These are phyloP conservation scores for Melanitta fusca DNA, from an alignment of 2,797 vertebrate genomes.

Conservation along the genomic window DNA sequence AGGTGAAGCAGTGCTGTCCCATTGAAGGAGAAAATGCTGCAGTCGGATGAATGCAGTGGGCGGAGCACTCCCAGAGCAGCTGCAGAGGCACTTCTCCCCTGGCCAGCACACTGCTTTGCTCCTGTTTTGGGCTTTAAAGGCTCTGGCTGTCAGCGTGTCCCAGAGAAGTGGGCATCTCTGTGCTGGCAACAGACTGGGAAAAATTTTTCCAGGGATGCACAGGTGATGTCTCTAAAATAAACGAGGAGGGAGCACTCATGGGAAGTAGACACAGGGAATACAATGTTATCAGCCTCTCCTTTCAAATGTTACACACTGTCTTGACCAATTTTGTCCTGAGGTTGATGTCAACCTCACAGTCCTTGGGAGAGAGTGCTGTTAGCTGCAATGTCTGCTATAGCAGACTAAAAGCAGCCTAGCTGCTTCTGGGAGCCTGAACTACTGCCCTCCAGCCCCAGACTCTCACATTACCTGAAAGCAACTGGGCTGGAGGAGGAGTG, in stretches of 20 bases:
- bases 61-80: not conserved
- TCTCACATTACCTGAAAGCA: not conserved
- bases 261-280: not conserved
- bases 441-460: rapidly evolving
- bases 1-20: not conserved
- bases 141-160: not conserved
- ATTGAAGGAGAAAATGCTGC: not conserved
- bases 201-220: not conserved
- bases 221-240: not conserved
- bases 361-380: not conserved
- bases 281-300: not conserved
- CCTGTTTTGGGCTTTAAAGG: not conserved
- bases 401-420: not conserved
- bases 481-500: rapidly evolving
- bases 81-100: rapidly evolving
- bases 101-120: not conserved
- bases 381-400: not conserved
- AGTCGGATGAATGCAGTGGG: not conserved
- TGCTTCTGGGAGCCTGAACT: not conserved
- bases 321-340: not conserved
- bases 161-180: not conserved
- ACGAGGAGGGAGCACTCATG: not conserved
- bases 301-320: not conserved
- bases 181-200: not conserved
- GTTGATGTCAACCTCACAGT: not conserved